Conservation (phyloP, 2,113 vertebrate genomes). For the Sturnus vulgaris region DNA sequence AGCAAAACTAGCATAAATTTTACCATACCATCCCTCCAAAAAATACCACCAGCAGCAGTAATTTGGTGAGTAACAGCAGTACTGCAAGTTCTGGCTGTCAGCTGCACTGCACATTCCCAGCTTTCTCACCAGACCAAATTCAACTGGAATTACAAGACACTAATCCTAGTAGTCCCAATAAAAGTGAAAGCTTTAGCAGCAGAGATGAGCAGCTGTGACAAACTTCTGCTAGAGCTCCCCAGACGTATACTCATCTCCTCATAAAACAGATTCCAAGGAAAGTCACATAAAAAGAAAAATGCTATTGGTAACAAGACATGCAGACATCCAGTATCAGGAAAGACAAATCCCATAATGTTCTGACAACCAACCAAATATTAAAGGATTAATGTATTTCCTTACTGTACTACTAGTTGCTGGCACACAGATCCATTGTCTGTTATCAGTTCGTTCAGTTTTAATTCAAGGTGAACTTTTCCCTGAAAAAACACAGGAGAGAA, state of each 20-base stretch:
- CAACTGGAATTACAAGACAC: background rate
- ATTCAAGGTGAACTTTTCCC: conserved; percentile 98
- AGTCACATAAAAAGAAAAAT: background rate
- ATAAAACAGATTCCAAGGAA: background rate
- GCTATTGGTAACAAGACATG: background rate
- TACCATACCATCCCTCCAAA: background rate
- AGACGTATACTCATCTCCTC: background rate
- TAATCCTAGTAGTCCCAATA: background rate
- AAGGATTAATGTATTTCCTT: conserved; percentile 65
- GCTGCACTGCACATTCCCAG: background rate
- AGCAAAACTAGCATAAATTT: background rate
- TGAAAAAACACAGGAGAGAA: conserved; percentile 50
- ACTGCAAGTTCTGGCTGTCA: background rate
- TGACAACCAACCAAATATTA: background rate
- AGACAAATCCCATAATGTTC: background rate
- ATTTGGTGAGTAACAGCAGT: background rate
- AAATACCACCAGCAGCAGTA: background rate
- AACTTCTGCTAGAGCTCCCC: background rate
- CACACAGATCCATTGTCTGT: conserved; percentile 91
- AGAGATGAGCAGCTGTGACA: background rate
- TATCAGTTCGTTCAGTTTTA: conserved; percentile 94
- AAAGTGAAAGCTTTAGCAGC: background rate
- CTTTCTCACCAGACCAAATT: background rate
- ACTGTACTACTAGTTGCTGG: conserved; percentile 92
- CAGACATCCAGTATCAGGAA: background rate